These are phyloP conservation scores for Monochamus alternatus DNA, from an alignment of 2,888 invertebrate species.

Conservation along the genomic window DNA sequence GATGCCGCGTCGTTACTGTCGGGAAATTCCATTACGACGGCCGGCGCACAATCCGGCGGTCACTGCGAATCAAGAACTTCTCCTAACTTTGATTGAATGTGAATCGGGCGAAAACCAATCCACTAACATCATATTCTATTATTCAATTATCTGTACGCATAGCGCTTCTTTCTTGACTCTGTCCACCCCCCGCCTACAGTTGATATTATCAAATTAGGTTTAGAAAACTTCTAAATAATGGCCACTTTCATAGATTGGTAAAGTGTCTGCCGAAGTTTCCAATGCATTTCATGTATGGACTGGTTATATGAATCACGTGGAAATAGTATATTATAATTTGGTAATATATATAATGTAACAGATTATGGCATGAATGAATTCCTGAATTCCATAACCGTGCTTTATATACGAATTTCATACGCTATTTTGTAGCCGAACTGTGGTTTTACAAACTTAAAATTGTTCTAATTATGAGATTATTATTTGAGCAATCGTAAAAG, in stretches of 20 bases:
- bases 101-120: constrained; percentile 63
- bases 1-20: constrained; percentile 63
- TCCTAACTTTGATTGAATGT: constrained; percentile 66
- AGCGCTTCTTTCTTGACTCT: constrained; percentile 31
- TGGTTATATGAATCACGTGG: too few species aligned
- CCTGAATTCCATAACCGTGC: too few species aligned
- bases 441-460: too few species aligned
- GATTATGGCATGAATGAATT: too few species aligned
- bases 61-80: constrained; percentile 64
- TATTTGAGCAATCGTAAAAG: too few species aligned
- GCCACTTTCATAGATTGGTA: constrained; percentile 18
- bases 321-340: too few species aligned
- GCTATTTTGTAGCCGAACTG: too few species aligned
- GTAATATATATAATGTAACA: too few species aligned
- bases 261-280: neutral
- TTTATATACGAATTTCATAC: too few species aligned
- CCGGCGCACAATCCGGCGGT: constrained; percentile 65
- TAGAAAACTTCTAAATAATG: constrained; percentile 21
- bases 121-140: constrained; percentile 62
- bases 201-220: constrained; percentile 30
- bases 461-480: too few species aligned
- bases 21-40: constrained; percentile 67
- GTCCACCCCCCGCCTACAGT: constrained; percentile 8
- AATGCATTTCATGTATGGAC: too few species aligned
- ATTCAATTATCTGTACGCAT: constrained; percentile 54